A percentile compares a stretch with the other conserved stretches of the same genome.
These are phyloP conservation scores for Phenacoccus solenopsis DNA, from an alignment of 1,140 invertebrate species.

Conservation along the genomic window DNA sequence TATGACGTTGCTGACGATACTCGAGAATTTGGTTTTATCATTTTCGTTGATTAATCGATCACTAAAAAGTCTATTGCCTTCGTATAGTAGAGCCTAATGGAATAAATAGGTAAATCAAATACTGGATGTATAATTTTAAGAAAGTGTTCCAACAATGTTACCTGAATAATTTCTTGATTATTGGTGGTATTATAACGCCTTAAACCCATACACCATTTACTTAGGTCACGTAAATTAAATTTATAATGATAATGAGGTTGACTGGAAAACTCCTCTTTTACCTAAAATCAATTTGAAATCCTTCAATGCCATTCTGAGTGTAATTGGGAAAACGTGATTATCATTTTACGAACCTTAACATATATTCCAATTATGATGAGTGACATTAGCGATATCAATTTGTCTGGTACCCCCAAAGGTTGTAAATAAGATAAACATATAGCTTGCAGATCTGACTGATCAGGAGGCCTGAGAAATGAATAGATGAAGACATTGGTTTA, in stretches of 20 bases:
- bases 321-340: too few species aligned
- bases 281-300: not conserved
- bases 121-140: not conserved
- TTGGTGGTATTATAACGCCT: not conserved
- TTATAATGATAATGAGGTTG: not conserved
- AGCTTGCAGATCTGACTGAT: slow-evolving; percentile 25
- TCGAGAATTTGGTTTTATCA: slow-evolving; percentile 51
- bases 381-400: slow-evolving; percentile 35
- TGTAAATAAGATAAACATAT: slow-evolving; percentile 24
- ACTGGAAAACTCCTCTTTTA: not conserved
- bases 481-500: not conserved
- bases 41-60: slow-evolving; percentile 58
- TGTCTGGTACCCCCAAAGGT: slow-evolving; percentile 10
- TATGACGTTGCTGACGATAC: slow-evolving; percentile 33
- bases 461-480: slow-evolving; percentile 35
- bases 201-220: not conserved
- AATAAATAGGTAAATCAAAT: slow-evolving; percentile 18
- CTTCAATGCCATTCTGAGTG: too few species aligned
- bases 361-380: slow-evolving; percentile 52
- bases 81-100: slow-evolving; percentile 53
- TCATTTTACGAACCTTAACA: slow-evolving; percentile 41
- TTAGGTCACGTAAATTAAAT: not conserved
- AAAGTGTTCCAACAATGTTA: not conserved
- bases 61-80: slow-evolving; percentile 61
- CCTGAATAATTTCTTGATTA: not conserved